Evolutionary conservation across 2,797 vertebrate species (phyloP), one percentile per base, ranked within the genome.

Genomic region (Nothura maculosa): DNA sequence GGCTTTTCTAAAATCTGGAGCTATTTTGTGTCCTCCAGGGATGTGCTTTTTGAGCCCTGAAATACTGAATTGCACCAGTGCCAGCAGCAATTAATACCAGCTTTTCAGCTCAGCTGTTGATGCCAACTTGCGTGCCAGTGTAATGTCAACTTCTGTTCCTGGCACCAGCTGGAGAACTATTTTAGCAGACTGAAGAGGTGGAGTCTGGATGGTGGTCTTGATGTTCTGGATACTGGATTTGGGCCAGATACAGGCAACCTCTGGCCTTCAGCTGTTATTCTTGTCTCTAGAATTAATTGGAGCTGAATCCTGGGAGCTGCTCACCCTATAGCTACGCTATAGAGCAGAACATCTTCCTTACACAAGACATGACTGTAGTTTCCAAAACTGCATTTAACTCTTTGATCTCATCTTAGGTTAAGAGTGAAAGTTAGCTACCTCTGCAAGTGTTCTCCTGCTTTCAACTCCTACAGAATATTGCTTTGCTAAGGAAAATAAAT

Each of bases 101-200:
- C 76, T 93, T 85, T 91, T 92, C 87, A 91, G 36, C 10, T 12
- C 50, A 10, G 87, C 89, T 93, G 57, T 88, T 28, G 43, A 63
- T 95, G 95, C 96, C 94, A 95, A 10, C 28, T 5, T 24, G 36
- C 67, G 11, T 87, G 80, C 92, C 8, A 0, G 87, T 91, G 89
- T 96, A 89, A 87, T 88, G 85, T 91, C 93, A 95, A 38, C 85
- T 90, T 84, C 93, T 95, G 77, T 67, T 93, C 89, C 91, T 94
- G 85, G 89, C 93, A 96, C 64, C 74, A 89, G 60, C 85, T 89
- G 67, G 47, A 73, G 74, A 94, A 68, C 95, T 94, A 90, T 93
- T 96, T 95, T 96, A 94, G 91, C 70, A 68, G 48, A 79, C 77
- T 84, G 93, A 81, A 88, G 85, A 92, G 92, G 95, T 5, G 3